Conservation (phyloP, 2,797 vertebrate genomes). For the Hemitrygon akajei region DNA sequence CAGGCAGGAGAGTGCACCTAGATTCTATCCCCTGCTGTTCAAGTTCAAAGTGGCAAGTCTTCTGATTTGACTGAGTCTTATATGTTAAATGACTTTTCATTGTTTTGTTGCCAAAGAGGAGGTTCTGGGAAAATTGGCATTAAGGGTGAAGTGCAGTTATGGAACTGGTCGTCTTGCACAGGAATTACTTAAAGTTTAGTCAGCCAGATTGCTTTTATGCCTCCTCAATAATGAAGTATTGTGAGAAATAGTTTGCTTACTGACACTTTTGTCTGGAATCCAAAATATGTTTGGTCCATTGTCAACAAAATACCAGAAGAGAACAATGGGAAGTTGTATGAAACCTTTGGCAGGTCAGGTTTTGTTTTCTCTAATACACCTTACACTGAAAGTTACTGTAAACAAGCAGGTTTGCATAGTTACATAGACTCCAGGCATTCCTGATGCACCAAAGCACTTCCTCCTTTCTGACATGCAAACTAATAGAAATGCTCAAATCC, state of each 20-base stretch:
- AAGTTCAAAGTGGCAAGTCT: neutral
- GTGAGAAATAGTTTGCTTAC: slow-evolving; percentile 61
- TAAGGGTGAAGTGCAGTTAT: slow-evolving; percentile 45
- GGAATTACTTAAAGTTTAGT: slow-evolving; percentile 57
- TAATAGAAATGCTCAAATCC: too few species aligned
- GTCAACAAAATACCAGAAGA: slow-evolving; percentile 61
- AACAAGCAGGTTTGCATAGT: neutral
- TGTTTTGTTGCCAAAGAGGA: neutral
- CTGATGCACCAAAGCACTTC: too few species aligned
- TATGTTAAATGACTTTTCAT: neutral
- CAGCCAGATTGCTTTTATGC: slow-evolving; percentile 54
- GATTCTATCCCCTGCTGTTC: neutral
- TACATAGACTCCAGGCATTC: neutral
- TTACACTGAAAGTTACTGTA: neutral
- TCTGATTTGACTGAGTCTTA: too few species aligned
- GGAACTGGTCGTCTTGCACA: slow-evolving; percentile 45
- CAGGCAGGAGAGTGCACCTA: neutral
- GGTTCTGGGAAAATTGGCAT: neutral
- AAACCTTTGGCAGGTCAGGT: slow-evolving; percentile 46
- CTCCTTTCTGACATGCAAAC: too few species aligned
- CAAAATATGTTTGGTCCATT: slow-evolving; percentile 64
- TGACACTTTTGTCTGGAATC: slow-evolving; percentile 62
- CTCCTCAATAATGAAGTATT: slow-evolving; percentile 59
- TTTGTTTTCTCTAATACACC: neutral
- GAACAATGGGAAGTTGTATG: slow-evolving; percentile 59